These are phyloP conservation scores for Discoglossus pictus DNA, from an alignment of 2,797 vertebrate species.

Conservation along the genomic window DNA sequence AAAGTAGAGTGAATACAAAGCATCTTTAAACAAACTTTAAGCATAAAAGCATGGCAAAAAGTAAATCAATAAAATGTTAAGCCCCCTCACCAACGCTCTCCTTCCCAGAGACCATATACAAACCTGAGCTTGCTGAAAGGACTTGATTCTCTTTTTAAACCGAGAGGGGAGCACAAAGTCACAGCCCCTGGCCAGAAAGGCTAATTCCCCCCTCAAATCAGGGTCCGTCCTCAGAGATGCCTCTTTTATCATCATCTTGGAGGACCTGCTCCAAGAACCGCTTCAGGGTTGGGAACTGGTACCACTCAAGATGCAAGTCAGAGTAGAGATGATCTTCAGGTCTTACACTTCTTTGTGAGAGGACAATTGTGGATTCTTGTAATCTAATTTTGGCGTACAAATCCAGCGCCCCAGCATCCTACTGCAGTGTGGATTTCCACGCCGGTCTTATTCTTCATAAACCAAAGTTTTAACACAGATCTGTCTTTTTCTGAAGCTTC, in stretches of 20 bases:
- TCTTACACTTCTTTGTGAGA: conserved; percentile 18
- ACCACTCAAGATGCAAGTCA: background rate
- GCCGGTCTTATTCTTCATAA: conserved; percentile 61
- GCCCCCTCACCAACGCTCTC: too few relatives aligned
- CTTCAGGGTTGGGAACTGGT: background rate
- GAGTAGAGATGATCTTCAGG: conserved; percentile 25
- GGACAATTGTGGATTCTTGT: conserved; percentile 3
- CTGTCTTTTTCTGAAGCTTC: conserved; percentile 66
- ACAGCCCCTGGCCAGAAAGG: conserved; percentile 95
- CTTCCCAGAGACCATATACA: conserved; percentile 71
- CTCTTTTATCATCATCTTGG: conserved; percentile 98
- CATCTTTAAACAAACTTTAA: too few relatives aligned
- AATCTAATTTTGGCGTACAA: conserved; percentile 4
- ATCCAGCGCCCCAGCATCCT: conserved; percentile 68
- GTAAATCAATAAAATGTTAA: too few relatives aligned
- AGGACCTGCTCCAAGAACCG: conserved; percentile 54
- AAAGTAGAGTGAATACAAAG: too few relatives aligned
- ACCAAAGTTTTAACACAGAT: conserved; percentile 34
- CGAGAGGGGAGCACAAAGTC: conserved; percentile 98
- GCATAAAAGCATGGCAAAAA: too few relatives aligned
- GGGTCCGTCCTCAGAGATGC: conserved; percentile 92
- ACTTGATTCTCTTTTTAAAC: conserved; percentile 97
- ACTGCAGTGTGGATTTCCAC: conserved; percentile 62
- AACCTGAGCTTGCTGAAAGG: conserved; percentile 98
- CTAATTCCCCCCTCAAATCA: conserved; percentile 95